phyloP scores from a whole-genome alignment of 2,888 invertebrate genomes.

The Marasmarcha lunaedactyla region DNA sequence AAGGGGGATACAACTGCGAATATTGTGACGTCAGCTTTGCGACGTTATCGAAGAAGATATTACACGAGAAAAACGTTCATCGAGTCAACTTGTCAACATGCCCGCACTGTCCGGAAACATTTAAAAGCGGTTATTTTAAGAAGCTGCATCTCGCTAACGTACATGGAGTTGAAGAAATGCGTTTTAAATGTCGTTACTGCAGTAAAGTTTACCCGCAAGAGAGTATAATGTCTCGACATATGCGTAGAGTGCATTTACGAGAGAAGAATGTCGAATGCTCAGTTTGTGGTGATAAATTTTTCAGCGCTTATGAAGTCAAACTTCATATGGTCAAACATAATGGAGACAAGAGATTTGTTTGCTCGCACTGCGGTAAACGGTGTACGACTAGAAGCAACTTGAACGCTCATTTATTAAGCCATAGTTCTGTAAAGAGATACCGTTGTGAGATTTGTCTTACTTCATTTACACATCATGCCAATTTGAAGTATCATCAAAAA shows the following conservation, averaged over 20 bases:
- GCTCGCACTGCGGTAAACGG: conserved; percentile 70
- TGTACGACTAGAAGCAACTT: conserved; percentile 72
- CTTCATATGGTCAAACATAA: conserved; percentile 66
- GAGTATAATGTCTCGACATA: conserved; percentile 71
- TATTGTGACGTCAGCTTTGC: conserved; percentile 60
- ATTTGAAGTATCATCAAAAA: conserved; percentile 38
- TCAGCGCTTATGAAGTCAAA: conserved; percentile 52
- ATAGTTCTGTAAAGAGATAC: conserved; percentile 63
- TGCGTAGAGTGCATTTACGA: conserved; percentile 68
- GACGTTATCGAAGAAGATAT: conserved; percentile 50
- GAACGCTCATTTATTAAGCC: conserved; percentile 69
- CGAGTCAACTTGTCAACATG: conserved; percentile 44
- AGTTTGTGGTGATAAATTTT: conserved; percentile 55
- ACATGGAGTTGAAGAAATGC: conserved; percentile 53
- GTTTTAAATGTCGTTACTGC: conserved; percentile 57
- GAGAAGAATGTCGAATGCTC: conserved; percentile 59
- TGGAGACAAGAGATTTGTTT: conserved; percentile 66
- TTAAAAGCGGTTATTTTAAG: conserved; percentile 54
- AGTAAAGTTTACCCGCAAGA: conserved; percentile 61
- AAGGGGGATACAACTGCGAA: conserved; percentile 51
- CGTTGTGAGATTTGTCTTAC: conserved; percentile 65
- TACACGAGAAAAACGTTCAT: conserved; percentile 56
- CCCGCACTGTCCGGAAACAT: conserved; percentile 51
- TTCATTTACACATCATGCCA: conserved; percentile 54
- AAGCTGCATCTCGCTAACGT: conserved; percentile 53